These are phyloP conservation scores for Antennarius maculatus DNA, from an alignment of 2,797 vertebrate species.

Conservation along the genomic window DNA sequence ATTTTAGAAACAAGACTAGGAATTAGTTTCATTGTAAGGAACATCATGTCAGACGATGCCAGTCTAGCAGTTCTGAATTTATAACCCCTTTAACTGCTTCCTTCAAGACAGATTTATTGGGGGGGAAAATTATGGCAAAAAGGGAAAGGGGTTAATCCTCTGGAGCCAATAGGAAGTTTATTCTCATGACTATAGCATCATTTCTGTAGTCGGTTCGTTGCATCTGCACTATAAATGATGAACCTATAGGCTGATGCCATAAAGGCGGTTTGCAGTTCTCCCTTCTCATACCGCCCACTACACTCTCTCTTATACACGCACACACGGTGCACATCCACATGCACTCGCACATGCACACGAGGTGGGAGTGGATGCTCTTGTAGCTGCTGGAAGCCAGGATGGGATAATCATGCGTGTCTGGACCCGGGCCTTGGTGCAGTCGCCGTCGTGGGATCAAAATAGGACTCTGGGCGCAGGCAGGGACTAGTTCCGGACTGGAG, in stretches of 20 bases:
- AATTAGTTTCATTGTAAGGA: too few relatives aligned
- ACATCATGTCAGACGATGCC: background rate
- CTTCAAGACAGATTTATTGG: background rate
- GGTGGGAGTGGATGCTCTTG: slow-evolving; percentile 72
- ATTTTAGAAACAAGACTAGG: background rate
- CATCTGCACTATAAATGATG: slow-evolving; percentile 63
- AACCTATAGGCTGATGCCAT: slow-evolving; percentile 57
- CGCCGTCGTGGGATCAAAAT: slow-evolving; percentile 72
- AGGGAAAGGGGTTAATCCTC: slow-evolving; percentile 23
- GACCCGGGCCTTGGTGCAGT: slow-evolving; percentile 76
- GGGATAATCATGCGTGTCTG: slow-evolving; percentile 81
- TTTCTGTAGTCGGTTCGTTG: slow-evolving; percentile 40
- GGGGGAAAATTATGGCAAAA: too few relatives aligned
- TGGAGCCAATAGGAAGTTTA: slow-evolving; percentile 41
- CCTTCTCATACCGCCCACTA: slow-evolving; percentile 57
- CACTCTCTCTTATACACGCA: slow-evolving; percentile 17
- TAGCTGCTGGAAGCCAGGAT: slow-evolving; percentile 76
- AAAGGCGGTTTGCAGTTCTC: slow-evolving; percentile 43
- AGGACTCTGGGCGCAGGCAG: slow-evolving; percentile 71
- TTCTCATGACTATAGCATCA: slow-evolving; percentile 29
- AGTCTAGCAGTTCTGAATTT: background rate
- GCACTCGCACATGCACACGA: slow-evolving; percentile 25
- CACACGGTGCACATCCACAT: slow-evolving; percentile 6
- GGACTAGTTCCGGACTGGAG: slow-evolving; percentile 67
- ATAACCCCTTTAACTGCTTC: background rate